Evolutionary conservation across 1,140 invertebrate species (phyloP), one percentile per base, ranked within the genome.

Genomic region (Nylanderia fulva): DNA sequence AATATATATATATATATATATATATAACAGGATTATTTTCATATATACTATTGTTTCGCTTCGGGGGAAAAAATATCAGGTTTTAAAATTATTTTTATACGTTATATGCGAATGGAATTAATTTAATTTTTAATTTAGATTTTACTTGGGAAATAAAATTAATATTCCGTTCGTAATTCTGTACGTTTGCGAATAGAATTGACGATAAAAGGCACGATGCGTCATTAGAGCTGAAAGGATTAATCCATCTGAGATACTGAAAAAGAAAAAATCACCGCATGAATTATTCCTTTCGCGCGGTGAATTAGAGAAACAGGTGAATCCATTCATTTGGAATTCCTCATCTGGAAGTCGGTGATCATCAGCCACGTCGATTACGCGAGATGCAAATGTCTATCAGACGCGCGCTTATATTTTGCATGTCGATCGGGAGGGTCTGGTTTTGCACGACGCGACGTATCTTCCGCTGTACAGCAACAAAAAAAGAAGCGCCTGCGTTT

Each of bases 301-400:
- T 24, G 61, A 52, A 66, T 7, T 15, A 71, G 68, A 52, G 8
- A n/a, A 33, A 13, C 36, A 24, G 11, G 13, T 56, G 36, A 69
- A 58, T 69, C 45, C 48, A 29, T 80, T 15, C 21, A 69, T 80
- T 71, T 24, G 64, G 11, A 56, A 71, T 71, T 18, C 8, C 48
- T 71, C 64, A 72, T 82, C 27, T 58, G 77, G 24, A 72, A 82
- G 66, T 82, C 52, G 36, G 66, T 6, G 52, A 82, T 82, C 66
- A 71, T 82, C 77, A 71, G 36, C 52, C 36, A 56, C 64, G 66
- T 82, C 77, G 42, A 82, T 71, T 71, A 82, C 36, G n/a, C 36
- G 11, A 33, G 36, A 82, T 58, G 77, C 36, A 29, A 39, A 72
- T 71, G 52, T 71, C 77, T 45, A 39, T 69, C 64, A 24, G 52